phyloP scores from a whole-genome alignment of 2,888 invertebrate species.

The Pelosia muscerda region DNA sequence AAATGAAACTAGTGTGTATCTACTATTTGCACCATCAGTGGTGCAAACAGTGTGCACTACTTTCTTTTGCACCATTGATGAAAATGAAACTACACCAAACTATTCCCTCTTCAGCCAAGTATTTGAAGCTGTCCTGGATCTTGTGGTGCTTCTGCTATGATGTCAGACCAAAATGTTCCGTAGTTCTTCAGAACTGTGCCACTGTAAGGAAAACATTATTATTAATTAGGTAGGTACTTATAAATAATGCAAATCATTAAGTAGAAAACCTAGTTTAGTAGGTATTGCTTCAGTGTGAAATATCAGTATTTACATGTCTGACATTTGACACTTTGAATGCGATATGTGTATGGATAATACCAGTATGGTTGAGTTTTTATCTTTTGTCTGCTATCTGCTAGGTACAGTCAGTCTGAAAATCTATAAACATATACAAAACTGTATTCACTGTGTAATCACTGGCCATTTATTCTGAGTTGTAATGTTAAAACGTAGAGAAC shows the following conservation, averaged over 20 bases:
- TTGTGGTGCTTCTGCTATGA: slow-evolving; percentile 86
- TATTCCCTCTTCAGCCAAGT: slow-evolving; percentile 65
- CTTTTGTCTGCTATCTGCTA: not conserved
- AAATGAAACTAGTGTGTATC: no score
- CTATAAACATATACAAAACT: no score
- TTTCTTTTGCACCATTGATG: no score
- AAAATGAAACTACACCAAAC: no score
- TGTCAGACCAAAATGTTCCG: slow-evolving; percentile 91
- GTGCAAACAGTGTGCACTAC: no score
- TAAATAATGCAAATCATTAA: not conserved
- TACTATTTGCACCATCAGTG: no score
- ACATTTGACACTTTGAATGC: slow-evolving; percentile 14
- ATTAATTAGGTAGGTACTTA: slow-evolving; percentile 11
- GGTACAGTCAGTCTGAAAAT: not conserved
- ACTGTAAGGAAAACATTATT: slow-evolving; percentile 81
- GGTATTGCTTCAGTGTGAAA: slow-evolving; percentile 1
- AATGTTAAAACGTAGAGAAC: no score
- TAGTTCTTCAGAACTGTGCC: slow-evolving; percentile 92
- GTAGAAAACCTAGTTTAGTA: not conserved
- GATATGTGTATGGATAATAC: slow-evolving; percentile 10
- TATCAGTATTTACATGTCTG: slow-evolving; percentile 15
- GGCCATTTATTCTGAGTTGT: no score
- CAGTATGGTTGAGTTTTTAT: not conserved
- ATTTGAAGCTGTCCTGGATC: slow-evolving; percentile 74
- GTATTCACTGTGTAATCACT: no score